phyloP scores from a whole-genome alignment of 2,797 vertebrate genomes.

The Champsocephalus esox region DNA sequence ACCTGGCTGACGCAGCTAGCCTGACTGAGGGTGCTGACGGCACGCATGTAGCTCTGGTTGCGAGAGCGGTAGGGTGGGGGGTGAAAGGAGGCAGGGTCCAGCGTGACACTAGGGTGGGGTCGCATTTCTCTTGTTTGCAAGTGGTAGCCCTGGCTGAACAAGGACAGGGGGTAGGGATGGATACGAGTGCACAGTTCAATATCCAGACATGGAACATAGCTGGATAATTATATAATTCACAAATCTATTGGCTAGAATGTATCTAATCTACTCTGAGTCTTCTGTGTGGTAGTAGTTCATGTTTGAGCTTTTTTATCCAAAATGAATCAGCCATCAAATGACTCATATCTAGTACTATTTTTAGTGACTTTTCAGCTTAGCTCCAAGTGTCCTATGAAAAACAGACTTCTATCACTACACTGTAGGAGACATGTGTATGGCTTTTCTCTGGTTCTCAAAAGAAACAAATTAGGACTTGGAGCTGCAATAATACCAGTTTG shows the following conservation, averaged over 20 bases:
- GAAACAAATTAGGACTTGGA: slow-evolving; percentile 35
- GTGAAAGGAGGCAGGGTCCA: slow-evolving; percentile 95
- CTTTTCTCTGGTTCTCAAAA: slow-evolving; percentile 21
- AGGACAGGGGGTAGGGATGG: slow-evolving; percentile 56
- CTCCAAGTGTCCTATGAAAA: slow-evolving; percentile 24
- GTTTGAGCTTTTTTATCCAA: slow-evolving; percentile 8
- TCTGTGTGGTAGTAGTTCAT: slow-evolving; percentile 9
- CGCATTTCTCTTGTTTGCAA: slow-evolving; percentile 95
- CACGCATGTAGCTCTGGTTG: slow-evolving; percentile 99
- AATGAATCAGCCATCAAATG: slow-evolving; percentile 23
- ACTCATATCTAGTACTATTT: slow-evolving; percentile 35
- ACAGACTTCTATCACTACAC: slow-evolving; percentile 23
- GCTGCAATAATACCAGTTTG: slow-evolving; percentile 34
- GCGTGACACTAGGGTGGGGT: slow-evolving; percentile 90
- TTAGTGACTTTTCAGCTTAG: slow-evolving; percentile 24
- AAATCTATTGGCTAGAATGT: neutral
- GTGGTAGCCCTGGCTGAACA: slow-evolving; percentile 95
- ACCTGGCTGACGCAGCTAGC: slow-evolving; percentile 99
- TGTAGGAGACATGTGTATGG: neutral
- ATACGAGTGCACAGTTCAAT: slow-evolving; percentile 61
- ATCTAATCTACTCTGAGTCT: neutral
- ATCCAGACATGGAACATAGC: slow-evolving; percentile 40
- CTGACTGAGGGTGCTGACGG: slow-evolving; percentile 99
- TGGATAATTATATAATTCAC: slow-evolving; percentile 8
- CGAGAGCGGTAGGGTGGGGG: slow-evolving; percentile 98